Conservation (phyloP, 1,140 invertebrate species). For the Drosophila littoralis region DNA sequence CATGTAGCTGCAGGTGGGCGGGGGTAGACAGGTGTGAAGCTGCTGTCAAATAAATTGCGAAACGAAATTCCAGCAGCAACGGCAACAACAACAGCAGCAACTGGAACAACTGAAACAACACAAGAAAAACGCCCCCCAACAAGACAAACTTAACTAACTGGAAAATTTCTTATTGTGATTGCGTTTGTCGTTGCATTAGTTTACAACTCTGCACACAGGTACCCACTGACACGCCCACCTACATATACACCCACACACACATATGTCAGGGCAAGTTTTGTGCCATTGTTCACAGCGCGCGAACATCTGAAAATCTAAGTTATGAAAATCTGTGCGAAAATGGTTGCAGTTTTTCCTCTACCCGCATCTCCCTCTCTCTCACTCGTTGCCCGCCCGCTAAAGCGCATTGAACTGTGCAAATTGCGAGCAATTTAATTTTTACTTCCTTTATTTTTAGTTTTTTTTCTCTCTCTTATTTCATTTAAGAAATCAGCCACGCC, state of each 20-base stretch:
- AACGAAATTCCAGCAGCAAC: conserved; percentile 41
- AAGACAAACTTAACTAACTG: conserved; percentile 82
- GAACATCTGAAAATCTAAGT: conserved; percentile 61
- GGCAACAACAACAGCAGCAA: conserved; percentile 15
- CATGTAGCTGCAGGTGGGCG: background rate
- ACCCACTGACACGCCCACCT: conserved; percentile 9
- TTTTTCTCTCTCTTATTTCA: conserved; percentile 37
- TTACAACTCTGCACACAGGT: conserved; percentile 75
- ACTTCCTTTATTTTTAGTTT: conserved; percentile 35
- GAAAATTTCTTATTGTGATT: conserved; percentile 83
- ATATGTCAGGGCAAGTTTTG: conserved; percentile 40
- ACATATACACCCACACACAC: conserved; percentile 27
- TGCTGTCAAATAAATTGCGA: conserved; percentile 50
- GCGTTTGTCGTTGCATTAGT: conserved; percentile 83
- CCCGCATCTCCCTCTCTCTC: background rate
- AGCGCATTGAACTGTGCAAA: conserved; percentile 83
- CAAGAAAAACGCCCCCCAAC: conserved; percentile 63
- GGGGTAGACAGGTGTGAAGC: background rate
- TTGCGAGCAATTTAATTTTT: conserved; percentile 81
- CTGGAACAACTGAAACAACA: conserved; percentile 4
- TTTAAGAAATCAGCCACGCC: conserved; percentile 49
- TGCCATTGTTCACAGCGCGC: conserved; percentile 40
- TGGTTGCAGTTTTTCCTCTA: conserved; percentile 33
- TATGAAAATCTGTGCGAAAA: conserved; percentile 82
- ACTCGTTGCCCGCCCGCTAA: conserved; percentile 45